Conservation (phyloP, 1,140 invertebrate genomes). For the Hycleus cichorii region DNA sequence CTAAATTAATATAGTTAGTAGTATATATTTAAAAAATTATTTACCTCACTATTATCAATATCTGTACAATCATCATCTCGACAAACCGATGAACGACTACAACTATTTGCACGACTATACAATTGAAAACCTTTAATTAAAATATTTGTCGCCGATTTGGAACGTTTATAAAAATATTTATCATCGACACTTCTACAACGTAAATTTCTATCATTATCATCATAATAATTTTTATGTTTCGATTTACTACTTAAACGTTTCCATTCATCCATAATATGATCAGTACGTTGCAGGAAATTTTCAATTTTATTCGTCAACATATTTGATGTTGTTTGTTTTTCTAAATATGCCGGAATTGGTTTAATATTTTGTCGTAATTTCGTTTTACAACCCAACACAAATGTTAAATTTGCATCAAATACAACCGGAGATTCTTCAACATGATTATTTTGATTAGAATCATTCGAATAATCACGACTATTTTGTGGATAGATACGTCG, state of each 20-base stretch:
- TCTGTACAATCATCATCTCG: slow-evolving; percentile 55
- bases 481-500: slow-evolving; percentile 58
- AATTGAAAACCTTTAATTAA: slow-evolving; percentile 71
- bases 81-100: slow-evolving; percentile 44
- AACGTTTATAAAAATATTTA: slow-evolving; percentile 49
- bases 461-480: slow-evolving; percentile 42
- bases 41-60: slow-evolving; percentile 54
- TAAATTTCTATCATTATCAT: slow-evolving; percentile 29
- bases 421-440: slow-evolving; percentile 68
- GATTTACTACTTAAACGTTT: slow-evolving; percentile 51
- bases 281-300: slow-evolving; percentile 71
- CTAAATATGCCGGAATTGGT: slow-evolving; percentile 63
- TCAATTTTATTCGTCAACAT: slow-evolving; percentile 66
- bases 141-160: slow-evolving; percentile 69
- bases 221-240: slow-evolving; percentile 31
- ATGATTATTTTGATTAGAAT: slow-evolving; percentile 43
- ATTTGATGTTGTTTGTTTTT: slow-evolving; percentile 66
- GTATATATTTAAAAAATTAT: background rate
- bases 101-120: slow-evolving; percentile 51
- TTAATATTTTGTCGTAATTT: slow-evolving; percentile 60
- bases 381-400: slow-evolving; percentile 62
- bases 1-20: too few species aligned
- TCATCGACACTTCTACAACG: slow-evolving; percentile 35
- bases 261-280: slow-evolving; percentile 82
- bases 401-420: slow-evolving; percentile 71